phyloP scores from a whole-genome alignment of 30 jellyfish, hydroid and myxozoan species.

The Calvadosia cruxmelitensis region DNA sequence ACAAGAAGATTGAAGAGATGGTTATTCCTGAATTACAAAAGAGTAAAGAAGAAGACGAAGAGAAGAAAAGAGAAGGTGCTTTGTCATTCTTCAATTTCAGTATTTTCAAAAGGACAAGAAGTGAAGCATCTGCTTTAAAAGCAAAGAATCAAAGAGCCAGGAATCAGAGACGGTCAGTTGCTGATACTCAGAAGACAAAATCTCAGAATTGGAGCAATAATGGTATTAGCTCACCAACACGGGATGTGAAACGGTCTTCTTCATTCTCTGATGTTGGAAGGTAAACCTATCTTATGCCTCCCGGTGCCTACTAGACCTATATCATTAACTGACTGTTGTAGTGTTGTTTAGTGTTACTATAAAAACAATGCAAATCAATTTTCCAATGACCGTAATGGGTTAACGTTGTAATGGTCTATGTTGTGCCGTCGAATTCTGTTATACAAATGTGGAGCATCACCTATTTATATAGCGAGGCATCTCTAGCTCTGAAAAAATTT shows the following conservation, averaged over 20 bases:
- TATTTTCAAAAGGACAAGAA: constrained; percentile 49
- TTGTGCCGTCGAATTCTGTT: no score
- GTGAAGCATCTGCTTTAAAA: constrained; percentile 44
- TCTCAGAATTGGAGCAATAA: not conserved
- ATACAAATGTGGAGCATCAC: no score
- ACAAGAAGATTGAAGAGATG: not conserved
- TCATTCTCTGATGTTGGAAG: not conserved
- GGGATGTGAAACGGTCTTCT: not conserved
- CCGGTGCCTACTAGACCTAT: no score
- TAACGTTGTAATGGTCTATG: no score
- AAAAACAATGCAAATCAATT: no score
- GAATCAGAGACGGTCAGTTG: not conserved
- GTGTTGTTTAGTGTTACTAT: no score
- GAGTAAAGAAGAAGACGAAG: not conserved
- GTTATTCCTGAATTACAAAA: no score
- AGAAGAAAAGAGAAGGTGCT: constrained; percentile 30
- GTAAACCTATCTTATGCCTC: no score
- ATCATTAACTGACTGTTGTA: no score
- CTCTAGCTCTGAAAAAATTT: no score
- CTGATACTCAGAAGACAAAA: not conserved
- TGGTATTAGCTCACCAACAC: not conserved
- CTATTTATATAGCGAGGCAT: no score
- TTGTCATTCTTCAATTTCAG: constrained; percentile 66
- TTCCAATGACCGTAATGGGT: no score
- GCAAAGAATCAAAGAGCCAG: not conserved